Evolutionary conservation across 2,113 vertebrate genomes (phyloP), one percentile per base, ranked within the genome.

Genomic region (Pipra filicauda): DNA sequence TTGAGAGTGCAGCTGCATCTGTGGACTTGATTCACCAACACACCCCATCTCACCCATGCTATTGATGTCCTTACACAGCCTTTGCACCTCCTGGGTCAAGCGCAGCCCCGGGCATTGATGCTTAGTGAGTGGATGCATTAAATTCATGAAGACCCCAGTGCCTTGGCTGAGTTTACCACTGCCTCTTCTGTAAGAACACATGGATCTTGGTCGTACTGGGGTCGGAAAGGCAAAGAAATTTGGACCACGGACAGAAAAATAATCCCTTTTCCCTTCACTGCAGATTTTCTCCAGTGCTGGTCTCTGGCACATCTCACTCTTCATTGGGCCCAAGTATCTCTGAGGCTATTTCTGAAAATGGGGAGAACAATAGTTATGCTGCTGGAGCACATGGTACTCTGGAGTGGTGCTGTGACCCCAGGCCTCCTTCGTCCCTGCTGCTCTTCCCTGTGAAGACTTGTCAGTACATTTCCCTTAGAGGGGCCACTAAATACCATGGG

Each of bases 161-260:
- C 43, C 19, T 46, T 35, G 6, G 8, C 28, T 64, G 62, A 86
- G n/a, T 24, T 57, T 49, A 82, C 24, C 41, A 27, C 31, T 46
- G 85, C 17, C 19, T 31, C 19, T 33, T 76, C 44, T 55, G 31
- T 9, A 48, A 55, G 22, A 76, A 59, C 13, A 46, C 19, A 24
- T 30, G 26, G 69, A 35, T 33, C 37, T 13, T 70, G 15, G 31
- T 59, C 0, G 0, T 49, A 8, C 21, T 46, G 31, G 24, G 31
- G 31, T 22, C 4, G 6, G 67, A 67, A 67, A 78, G 24, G 55
- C n/a, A 58, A 49, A 73, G 39, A 51, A 61, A n/a, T 70, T 16
- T 58, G 43, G n/a, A 54, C 8, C 14, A 58, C 1, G 0, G 49
- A 16, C 15, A 58, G 51, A 82, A 79, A 28, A 75, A 49, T 6